Evolutionary conservation across 2,888 invertebrate species (phyloP).

Genomic region (Tinea semifulvella): DNA sequence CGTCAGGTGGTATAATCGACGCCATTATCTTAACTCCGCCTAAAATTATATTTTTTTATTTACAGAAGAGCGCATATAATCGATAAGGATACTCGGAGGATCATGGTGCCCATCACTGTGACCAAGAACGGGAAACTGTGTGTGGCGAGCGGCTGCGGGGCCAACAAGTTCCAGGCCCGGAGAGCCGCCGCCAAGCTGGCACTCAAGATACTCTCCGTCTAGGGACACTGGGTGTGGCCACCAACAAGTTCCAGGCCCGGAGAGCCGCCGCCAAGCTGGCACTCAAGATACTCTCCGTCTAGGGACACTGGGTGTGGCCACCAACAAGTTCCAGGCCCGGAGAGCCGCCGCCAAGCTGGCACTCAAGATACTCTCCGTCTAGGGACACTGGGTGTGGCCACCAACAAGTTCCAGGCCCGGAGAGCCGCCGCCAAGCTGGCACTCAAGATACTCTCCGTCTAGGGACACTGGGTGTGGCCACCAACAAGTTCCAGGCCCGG

Average conservation of each 20-base stretch:
- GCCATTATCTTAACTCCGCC: neutral
- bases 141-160: conserved; percentile 75
- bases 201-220: conserved; percentile 66
- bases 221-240: conserved; percentile 82
- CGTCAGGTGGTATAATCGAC: neutral
- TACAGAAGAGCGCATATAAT: conserved; percentile 28
- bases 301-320: conserved; percentile 82
- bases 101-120: conserved; percentile 71
- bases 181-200: conserved; percentile 83
- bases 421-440: conserved; percentile 83
- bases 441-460: conserved; percentile 66
- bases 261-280: conserved; percentile 83
- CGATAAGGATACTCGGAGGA: conserved; percentile 27
- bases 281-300: conserved; percentile 66
- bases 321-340: conserved; percentile 75
- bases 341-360: conserved; percentile 83
- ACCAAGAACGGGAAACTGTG: conserved; percentile 65
- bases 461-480: conserved; percentile 82
- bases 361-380: conserved; percentile 66
- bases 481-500: conserved; percentile 75
- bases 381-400: conserved; percentile 82
- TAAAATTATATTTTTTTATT: conserved; percentile 14
- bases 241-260: conserved; percentile 75
- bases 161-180: conserved; percentile 75
- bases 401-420: conserved; percentile 75